phyloP scores from a whole-genome alignment of 2,888 invertebrate species.

The Drosophila meridiana region DNA sequence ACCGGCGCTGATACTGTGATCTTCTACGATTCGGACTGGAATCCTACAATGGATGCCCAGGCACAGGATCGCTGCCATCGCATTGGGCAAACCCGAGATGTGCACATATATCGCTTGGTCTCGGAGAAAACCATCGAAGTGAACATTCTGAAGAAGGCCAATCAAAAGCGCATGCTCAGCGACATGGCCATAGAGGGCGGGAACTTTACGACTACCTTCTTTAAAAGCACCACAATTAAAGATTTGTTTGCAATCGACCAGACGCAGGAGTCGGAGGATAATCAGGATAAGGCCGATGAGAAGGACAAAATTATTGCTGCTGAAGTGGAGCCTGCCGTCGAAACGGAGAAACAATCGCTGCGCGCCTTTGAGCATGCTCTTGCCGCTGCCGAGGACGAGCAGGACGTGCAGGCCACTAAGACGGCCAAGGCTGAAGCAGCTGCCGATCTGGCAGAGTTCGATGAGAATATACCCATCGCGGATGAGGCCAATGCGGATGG shows the following conservation, averaged over 20 bases:
- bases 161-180: conserved; percentile 97
- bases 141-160: conserved; percentile 99
- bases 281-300: conserved; percentile 74
- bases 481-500: conserved; percentile 86
- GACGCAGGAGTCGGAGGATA: conserved; percentile 73
- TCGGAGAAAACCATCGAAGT: conserved; percentile 99
- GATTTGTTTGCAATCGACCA: conserved; percentile 94
- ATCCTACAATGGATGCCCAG: conserved; percentile 99
- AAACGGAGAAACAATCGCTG: conserved; percentile 87
- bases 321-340: conserved; percentile 54
- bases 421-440: conserved; percentile 95
- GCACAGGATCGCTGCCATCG: conserved; percentile 98
- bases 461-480: conserved; percentile 95
- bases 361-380: conserved; percentile 92
- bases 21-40: conserved; percentile 99
- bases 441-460: conserved; percentile 97
- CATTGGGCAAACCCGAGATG: conserved; percentile 99
- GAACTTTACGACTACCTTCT: conserved; percentile 98
- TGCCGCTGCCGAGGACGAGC: conserved; percentile 97
- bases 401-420: conserved; percentile 95
- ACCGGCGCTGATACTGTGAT: conserved; percentile 99
- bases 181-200: conserved; percentile 99
- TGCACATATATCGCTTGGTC: conserved; percentile 98
- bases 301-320: conserved; percentile 67
- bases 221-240: conserved; percentile 96